phyloP scores from a whole-genome alignment of 2,113 vertebrate species.

The Raphicerus campestris region DNA sequence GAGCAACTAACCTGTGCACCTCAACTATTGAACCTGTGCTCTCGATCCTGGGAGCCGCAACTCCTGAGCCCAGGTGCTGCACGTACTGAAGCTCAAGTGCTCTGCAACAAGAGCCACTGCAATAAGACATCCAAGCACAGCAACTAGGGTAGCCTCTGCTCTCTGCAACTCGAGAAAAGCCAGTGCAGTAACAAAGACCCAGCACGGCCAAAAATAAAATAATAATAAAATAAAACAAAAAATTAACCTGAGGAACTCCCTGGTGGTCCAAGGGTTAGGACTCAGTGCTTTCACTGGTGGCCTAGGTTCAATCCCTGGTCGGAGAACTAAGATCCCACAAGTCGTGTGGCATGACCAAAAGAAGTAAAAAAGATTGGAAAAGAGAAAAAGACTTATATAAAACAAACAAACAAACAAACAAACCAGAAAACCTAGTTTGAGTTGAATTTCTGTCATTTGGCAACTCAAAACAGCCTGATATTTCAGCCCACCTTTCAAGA shows the following conservation, averaged over 20 bases:
- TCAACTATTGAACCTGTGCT: not conserved
- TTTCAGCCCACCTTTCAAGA: not conserved
- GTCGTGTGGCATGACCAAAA: not conserved
- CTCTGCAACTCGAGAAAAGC: not conserved
- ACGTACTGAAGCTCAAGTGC: not conserved
- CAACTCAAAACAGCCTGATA: not conserved
- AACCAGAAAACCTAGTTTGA: not conserved
- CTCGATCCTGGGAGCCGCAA: not conserved
- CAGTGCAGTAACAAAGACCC: not conserved
- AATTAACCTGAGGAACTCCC: not conserved
- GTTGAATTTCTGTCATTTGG: not conserved
- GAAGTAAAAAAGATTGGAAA: not conserved
- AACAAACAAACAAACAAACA: not conserved
- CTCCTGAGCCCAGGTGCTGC: not conserved
- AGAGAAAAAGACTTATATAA: not conserved
- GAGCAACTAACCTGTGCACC: not conserved
- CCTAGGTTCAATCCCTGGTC: not conserved
- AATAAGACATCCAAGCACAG: not conserved
- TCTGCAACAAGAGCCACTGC: not conserved
- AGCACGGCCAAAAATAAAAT: not conserved
- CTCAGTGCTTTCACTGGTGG: not conserved
- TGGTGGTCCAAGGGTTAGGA: not conserved
- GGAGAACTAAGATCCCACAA: not conserved
- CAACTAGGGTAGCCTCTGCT: not conserved
- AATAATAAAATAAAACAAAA: not conserved